Evolutionary conservation across 2,888 invertebrate species (phyloP), one percentile per base, ranked within the genome.

Genomic region (Diaphora mendica): DNA sequence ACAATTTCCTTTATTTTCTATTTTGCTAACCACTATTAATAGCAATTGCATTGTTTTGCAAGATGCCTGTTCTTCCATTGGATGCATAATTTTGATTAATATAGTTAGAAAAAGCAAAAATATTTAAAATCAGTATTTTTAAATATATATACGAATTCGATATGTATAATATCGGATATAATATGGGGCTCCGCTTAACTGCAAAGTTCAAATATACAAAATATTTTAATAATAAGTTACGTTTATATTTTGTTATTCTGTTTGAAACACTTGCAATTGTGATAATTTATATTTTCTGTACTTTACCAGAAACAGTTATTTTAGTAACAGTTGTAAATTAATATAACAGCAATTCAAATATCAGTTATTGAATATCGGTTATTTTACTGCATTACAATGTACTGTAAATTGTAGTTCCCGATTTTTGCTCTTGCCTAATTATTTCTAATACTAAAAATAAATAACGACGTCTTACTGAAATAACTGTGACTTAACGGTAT

Each of bases 101-200:
- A 17, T 20, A 15, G 30, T 17, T 2, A 64, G 13, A 15, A 7
- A 33, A 33, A 33, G 20, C 33, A 62, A 65, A 65, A 73, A 75
- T 75, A 72, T 77, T 68, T 67, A 66, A 75, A 76, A 75, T 73
- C 55, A 68, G 70, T 48, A 20, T 79, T 42, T 73, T 48, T 73
- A 77, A 71, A 75, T 42, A 73, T 77, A 81, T 51, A 85, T 82
- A 82, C 20, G 72, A 76, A 83, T 77, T 83, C 85, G 88, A 87
- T 55, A 55, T 82, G 87, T 86, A 88, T 82, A 79, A 87, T 85
- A 86, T 86, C 85, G 84, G 85, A 88, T 85, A 82, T 79, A 70
- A 70, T 84, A 82, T 82, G 80, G 85, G 81, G 88, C 85, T n/a
- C n/a, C n/a, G n/a, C n/a, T 89, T 86, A 83, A 76, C 2, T 82